These are phyloP conservation scores for Atherinomorus stipes DNA, from an alignment of 2,113 vertebrate genomes.

Conservation along the genomic window DNA sequence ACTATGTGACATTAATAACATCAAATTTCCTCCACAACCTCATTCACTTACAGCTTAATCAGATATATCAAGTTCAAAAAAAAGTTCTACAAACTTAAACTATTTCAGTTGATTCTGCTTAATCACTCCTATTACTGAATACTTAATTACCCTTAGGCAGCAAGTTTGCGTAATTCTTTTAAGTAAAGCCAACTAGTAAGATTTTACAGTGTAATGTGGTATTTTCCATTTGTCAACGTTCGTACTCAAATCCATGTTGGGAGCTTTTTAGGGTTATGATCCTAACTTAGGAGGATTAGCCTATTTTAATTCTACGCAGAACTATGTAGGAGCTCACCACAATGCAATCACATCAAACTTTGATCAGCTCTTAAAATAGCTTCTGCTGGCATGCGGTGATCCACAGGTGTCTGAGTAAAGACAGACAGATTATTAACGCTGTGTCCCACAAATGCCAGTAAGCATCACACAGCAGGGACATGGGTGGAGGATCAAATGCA, in stretches of 20 bases:
- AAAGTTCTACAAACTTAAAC: too few species aligned
- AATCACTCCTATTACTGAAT: too few species aligned
- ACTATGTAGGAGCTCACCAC: background rate
- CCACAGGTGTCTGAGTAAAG: constrained; percentile 24
- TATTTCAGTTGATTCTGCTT: too few species aligned
- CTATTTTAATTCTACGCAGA: constrained; percentile 12
- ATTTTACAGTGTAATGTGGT: too few species aligned
- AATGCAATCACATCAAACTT: constrained; percentile 13
- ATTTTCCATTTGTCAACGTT: too few species aligned
- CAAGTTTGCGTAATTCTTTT: too few species aligned
- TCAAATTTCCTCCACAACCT: too few species aligned
- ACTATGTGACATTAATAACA: too few species aligned
- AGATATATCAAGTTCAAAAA: too few species aligned
- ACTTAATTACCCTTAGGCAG: too few species aligned
- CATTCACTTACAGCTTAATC: too few species aligned
- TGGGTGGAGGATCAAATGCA: background rate
- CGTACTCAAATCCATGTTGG: background rate
- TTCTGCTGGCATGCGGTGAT: background rate
- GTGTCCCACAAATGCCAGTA: constrained; percentile 1
- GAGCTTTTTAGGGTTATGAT: background rate
- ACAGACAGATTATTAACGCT: constrained; percentile 20
- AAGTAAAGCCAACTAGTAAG: too few species aligned
- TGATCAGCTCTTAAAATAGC: constrained; percentile 30
- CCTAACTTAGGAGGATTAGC: background rate
- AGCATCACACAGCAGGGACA: background rate